Percentiles rank a stretch among this genome's conserved stretches.
These are phyloP conservation scores for Julus scanicus DNA, from an alignment of 2,888 invertebrate species.

Conservation along the genomic window DNA sequence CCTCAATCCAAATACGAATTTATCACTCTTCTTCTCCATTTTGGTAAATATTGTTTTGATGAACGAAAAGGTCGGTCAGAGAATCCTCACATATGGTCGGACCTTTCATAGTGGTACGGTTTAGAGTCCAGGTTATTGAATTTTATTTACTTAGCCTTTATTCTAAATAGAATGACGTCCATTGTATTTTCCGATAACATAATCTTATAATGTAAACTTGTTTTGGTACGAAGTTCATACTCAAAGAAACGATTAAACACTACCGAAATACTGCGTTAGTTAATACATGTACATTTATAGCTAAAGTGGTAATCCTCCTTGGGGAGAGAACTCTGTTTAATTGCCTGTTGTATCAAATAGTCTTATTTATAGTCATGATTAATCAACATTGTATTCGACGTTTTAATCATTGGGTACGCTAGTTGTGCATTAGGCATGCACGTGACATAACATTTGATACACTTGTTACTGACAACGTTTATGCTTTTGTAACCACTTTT, in stretches of 20 bases:
- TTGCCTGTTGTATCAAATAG: too few species aligned
- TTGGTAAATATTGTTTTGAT: background rate
- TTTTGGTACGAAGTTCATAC: background rate
- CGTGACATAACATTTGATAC: too few species aligned
- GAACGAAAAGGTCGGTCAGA: background rate
- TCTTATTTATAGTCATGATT: too few species aligned
- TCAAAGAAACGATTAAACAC: background rate
- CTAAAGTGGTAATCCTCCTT: background rate
- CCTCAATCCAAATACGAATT: slow-evolving; percentile 6
- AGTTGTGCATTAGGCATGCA: too few species aligned
- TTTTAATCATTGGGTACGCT: too few species aligned
- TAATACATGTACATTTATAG: background rate
- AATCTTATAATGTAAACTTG: slow-evolving; percentile 7
- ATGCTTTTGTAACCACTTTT: too few species aligned
- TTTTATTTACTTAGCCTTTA: background rate
- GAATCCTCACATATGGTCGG: background rate
- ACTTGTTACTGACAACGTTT: too few species aligned
- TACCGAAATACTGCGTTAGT: background rate
- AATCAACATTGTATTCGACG: too few species aligned
- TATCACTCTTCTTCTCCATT: background rate
- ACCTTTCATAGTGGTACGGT: background rate
- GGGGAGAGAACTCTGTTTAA: background rate
- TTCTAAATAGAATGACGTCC: background rate
- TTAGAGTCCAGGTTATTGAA: background rate
- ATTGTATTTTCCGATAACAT: background rate